Evolutionary conservation across 2,113 vertebrate species (phyloP).

Genomic region (Connochaetes taurinus): DNA sequence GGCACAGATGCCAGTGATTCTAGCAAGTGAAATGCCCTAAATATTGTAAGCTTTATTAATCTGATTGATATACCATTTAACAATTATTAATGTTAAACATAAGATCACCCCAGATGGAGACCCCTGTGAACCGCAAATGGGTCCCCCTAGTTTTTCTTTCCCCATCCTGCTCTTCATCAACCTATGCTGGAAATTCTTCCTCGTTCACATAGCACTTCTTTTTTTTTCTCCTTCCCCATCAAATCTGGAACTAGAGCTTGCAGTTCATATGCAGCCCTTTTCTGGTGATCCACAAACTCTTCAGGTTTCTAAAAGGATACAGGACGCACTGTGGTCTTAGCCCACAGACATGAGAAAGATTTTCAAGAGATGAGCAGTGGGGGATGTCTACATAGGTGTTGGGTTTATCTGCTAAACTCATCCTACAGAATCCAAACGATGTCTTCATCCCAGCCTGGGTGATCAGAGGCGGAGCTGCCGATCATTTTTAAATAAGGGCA

Average conservation of each 20-base stretch:
- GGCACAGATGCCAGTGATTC: constrained; percentile 79
- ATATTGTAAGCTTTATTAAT: constrained; percentile 76
- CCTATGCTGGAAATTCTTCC: background rate
- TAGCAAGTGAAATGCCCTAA: constrained; percentile 70
- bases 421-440: constrained; percentile 49
- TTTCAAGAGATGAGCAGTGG: constrained; percentile 35
- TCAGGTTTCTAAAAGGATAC: constrained; percentile 52
- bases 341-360: constrained; percentile 22
- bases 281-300: constrained; percentile 50
- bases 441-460: constrained; percentile 21
- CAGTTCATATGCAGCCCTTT: constrained; percentile 47
- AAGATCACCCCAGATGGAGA: background rate
- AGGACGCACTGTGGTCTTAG: constrained; percentile 13
- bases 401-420: constrained; percentile 50
- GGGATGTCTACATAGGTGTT: background rate
- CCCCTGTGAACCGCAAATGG: background rate
- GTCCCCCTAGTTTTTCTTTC: background rate
- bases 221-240: background rate
- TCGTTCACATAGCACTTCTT: constrained; percentile 26
- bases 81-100: constrained; percentile 70
- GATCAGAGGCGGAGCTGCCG: constrained; percentile 34
- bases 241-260: constrained; percentile 56
- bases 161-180: background rate
- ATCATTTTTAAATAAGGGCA: constrained; percentile 33
- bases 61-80: constrained; percentile 75